phyloP scores from a whole-genome alignment of 2,888 invertebrate genomes.

The Habrosyne pyritoides region DNA sequence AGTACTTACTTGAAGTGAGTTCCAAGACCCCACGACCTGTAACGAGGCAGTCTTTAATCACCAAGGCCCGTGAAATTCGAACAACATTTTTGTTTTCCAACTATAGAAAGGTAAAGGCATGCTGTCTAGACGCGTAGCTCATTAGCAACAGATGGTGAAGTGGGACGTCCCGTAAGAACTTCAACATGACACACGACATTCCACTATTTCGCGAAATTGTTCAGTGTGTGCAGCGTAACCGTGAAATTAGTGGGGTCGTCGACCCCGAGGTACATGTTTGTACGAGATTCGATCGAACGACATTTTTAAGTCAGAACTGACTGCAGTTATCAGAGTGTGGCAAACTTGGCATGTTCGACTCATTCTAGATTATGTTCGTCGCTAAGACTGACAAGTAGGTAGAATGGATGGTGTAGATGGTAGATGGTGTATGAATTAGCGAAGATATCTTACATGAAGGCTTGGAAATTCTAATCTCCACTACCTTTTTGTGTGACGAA shows the following conservation, averaged over 20 bases:
- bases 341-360: not conserved
- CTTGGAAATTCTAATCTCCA: too few relatives aligned
- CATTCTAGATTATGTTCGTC: not conserved
- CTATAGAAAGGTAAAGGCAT: not conserved
- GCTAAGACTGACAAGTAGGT: constrained; percentile 3
- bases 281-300: not conserved
- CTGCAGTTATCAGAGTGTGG: constrained; percentile 7
- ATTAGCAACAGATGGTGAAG: constrained; percentile 32
- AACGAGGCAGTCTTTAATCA: too few relatives aligned
- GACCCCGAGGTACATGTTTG: constrained; percentile 17
- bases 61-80: too few relatives aligned
- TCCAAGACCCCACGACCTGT: too few relatives aligned
- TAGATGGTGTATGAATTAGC: constrained; percentile 2
- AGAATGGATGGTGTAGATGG: not conserved
- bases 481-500: too few relatives aligned
- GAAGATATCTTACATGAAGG: too few relatives aligned
- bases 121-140: constrained; percentile 19
- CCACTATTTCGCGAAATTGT: constrained; percentile 16
- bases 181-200: constrained; percentile 22
- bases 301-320: constrained; percentile 13
- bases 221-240: constrained; percentile 18
- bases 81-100: not conserved
- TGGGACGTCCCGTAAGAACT: constrained; percentile 28
- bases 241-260: constrained; percentile 33
- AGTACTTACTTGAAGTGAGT: too few relatives aligned